Evolutionary conservation across 2,888 invertebrate genomes (phyloP).

Genomic region (Marasmarcha lunaedactyla): DNA sequence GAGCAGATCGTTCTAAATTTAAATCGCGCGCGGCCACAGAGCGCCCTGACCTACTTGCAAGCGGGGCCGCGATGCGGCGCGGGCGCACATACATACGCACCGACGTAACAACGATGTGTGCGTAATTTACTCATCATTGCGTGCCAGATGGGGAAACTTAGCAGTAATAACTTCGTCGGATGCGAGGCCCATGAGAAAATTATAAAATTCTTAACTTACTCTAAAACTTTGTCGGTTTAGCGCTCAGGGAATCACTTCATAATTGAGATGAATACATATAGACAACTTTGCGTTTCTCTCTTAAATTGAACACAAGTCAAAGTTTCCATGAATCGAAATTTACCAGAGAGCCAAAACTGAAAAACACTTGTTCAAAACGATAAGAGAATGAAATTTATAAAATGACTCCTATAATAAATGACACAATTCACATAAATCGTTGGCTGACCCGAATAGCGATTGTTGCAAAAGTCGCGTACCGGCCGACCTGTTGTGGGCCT

Average conservation of each 20-base stretch:
- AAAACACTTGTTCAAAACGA: no score
- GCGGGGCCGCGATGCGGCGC: conserved; percentile 69
- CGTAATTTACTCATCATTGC: conserved; percentile 54
- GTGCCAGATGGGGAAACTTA: conserved; percentile 61
- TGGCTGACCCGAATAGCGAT: conserved; percentile 60
- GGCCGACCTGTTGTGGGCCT: conserved; percentile 55
- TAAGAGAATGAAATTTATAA: no score
- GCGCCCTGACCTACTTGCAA: conserved; percentile 68
- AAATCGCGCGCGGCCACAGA: conserved; percentile 66
- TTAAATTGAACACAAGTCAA: no score
- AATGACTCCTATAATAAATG: conserved; percentile 57
- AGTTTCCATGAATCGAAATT: no score
- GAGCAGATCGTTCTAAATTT: conserved; percentile 68
- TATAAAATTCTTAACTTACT: no score
- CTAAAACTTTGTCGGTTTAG: no score
- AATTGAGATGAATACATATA: no score
- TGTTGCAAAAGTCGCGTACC: conserved; percentile 58
- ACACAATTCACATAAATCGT: conserved; percentile 68
- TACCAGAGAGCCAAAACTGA: no score
- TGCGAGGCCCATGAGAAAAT: no score
- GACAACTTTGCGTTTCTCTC: no score
- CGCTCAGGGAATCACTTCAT: no score
- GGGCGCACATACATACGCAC: conserved; percentile 57
- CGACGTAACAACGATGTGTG: conserved; percentile 41
- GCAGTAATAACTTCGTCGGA: conserved; percentile 34